Conservation (phyloP, 2,888 invertebrate genomes). For the Mythimna albipuncta region DNA sequence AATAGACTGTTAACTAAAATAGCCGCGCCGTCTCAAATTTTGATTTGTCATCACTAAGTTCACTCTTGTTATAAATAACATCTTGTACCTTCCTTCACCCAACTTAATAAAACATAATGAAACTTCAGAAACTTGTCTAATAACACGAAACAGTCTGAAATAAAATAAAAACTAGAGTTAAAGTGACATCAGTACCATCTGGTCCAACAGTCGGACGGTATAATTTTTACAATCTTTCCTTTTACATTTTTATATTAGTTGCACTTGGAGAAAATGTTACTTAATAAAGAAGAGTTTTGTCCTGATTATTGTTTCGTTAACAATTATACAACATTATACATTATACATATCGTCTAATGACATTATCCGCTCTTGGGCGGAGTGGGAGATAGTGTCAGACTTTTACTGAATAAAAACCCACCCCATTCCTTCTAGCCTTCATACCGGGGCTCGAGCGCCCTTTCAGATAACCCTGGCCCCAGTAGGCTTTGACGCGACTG, state of each 20-base stretch:
- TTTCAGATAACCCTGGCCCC: too few relatives aligned
- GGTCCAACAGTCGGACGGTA: slow-evolving; percentile 40
- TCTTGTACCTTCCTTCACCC: not conserved
- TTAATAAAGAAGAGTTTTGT: too few relatives aligned
- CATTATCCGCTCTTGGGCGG: too few relatives aligned
- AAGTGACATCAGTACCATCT: slow-evolving; percentile 55
- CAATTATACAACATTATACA: too few relatives aligned
- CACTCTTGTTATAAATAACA: not conserved
- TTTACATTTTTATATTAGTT: slow-evolving; percentile 28
- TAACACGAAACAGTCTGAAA: slow-evolving; percentile 49
- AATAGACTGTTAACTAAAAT: not conserved
- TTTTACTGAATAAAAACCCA: too few relatives aligned
- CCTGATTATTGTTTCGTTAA: too few relatives aligned
- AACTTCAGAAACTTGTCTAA: slow-evolving; percentile 58
- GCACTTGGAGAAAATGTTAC: not conserved
- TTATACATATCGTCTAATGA: too few relatives aligned
- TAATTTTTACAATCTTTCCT: slow-evolving; percentile 52
- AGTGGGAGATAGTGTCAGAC: too few relatives aligned
- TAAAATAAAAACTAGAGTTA: slow-evolving; percentile 55
- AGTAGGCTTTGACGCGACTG: too few relatives aligned
- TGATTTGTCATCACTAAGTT: not conserved
- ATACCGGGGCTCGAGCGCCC: too few relatives aligned
- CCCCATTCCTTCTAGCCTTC: too few relatives aligned
- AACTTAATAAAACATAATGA: slow-evolving; percentile 42
- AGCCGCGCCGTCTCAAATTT: not conserved